phyloP scores from a whole-genome alignment of 30 jellyfish, hydroid and myxozoan species.

The Hydractinia echinata region DNA sequence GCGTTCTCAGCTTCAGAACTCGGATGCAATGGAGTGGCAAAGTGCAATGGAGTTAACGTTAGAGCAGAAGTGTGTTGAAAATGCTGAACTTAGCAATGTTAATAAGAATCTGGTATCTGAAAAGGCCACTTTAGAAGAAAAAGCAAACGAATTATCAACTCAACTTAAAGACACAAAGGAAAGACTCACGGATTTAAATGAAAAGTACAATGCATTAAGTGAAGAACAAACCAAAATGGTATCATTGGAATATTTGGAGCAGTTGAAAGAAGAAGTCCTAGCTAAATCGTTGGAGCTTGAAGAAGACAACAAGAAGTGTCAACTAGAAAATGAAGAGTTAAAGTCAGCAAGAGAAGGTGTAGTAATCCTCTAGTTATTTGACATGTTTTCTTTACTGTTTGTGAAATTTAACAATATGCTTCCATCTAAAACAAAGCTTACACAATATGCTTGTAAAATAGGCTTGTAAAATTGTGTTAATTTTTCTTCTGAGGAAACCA shows the following conservation, averaged over 20 bases:
- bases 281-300: constrained; percentile 20
- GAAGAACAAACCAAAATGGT: constrained; percentile 24
- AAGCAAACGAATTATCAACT: neutral
- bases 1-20: neutral
- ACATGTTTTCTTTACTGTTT: neutral
- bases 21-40: constrained; percentile 5
- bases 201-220: neutral
- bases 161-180: neutral
- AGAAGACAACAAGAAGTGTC: neutral
- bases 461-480: too few relatives aligned
- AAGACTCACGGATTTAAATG: neutral
- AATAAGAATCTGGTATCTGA: neutral
- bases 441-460: too few relatives aligned
- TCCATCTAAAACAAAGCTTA: neutral
- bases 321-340: constrained; percentile 16
- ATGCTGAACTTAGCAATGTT: neutral
- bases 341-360: neutral
- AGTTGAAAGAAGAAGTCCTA: constrained; percentile 18
- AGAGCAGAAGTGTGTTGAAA: constrained; percentile 19
- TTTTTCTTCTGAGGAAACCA: too few relatives aligned
- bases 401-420: neutral
- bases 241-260: constrained; percentile 4
- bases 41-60: constrained; percentile 2
- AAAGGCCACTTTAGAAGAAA: neutral
- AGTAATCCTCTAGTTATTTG: neutral